Base-by-base conservation (phyloP, 2,888 invertebrate species). In the Oeneis ivallda region DNA sequence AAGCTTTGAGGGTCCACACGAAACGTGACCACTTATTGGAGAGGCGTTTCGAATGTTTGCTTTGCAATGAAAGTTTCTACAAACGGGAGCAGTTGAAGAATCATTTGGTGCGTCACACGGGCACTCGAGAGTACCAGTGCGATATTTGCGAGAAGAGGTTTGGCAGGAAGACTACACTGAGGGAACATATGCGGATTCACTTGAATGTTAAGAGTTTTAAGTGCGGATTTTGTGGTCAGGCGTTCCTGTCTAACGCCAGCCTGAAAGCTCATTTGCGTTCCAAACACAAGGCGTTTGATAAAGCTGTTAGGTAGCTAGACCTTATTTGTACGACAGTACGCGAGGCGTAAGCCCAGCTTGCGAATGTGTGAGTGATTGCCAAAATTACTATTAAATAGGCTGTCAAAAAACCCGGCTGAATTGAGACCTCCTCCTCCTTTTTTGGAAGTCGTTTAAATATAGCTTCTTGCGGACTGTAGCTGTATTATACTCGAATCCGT, bases 1-100 rank as follows among this genome's bases (percentile, higher is more conserved):
- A 79, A 82, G 0, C 84, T 69, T 82, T 10, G 76, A 77, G 0
- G 93, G 93, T 67, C 77, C 90, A 75, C 74, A 80, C 73, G 4
- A 81, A 85, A 11, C 73, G 71, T 1, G 92, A 92, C 26, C 75
- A 80, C 0, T 47, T 72, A 79, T 77, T 0, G 82, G 74, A 83
- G 32, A 80, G 79, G 19, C 83, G 81, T 19, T 81, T 82, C 45
- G 63, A 69, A 4, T 83, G 82, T 56, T 47, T 63, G 4, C 45
- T 64, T 13, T 86, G 85, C 34, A 45, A 66, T 0, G 78, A 75
- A 9, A 64, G 37, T 0, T 86, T 80, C 50, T 58, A 58, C 0
- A 71, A 71, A 13, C 75, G 68, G 0, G 72, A 74, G 3, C 74
- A 78, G 26, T 17, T 83, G 53, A 71, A 70, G 2, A 71, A 72